Evolutionary conservation across 1,140 invertebrate species (phyloP).

Genomic region (Habropoda laboriosa): DNA sequence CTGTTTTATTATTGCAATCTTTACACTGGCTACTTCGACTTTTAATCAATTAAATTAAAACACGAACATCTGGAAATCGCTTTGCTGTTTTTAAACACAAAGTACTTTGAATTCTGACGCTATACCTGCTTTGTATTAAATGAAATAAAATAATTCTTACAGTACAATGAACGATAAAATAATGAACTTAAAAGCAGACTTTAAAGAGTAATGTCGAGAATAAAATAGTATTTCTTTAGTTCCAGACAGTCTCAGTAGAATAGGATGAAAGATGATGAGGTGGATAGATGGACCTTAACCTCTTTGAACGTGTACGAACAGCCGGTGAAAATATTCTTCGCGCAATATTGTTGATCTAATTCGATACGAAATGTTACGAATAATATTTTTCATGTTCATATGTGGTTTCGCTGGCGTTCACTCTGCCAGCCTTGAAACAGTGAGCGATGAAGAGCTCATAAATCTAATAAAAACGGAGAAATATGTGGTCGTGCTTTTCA

Average conservation of each 20-base stretch:
- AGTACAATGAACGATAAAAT: neutral
- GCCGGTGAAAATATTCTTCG: conserved; percentile 50
- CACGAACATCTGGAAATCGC: neutral
- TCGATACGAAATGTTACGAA: conserved; percentile 58
- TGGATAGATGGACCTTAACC: no score
- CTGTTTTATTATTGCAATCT: neutral
- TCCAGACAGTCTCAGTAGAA: neutral
- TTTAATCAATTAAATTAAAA: neutral
- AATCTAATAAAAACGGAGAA: conserved; percentile 87
- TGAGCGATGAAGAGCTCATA: conserved; percentile 88
- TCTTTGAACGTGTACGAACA: conserved; percentile 30
- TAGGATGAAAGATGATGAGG: neutral
- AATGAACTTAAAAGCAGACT: neutral
- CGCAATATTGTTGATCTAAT: conserved; percentile 11
- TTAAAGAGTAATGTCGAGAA: neutral
- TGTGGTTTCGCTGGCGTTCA: conserved; percentile 32
- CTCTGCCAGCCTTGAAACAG: conserved; percentile 80
- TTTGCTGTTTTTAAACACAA: neutral
- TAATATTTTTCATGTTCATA: conserved; percentile 56
- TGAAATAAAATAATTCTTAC: no score
- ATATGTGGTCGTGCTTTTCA: conserved; percentile 88
- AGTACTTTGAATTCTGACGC: neutral
- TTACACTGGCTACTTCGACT: neutral
- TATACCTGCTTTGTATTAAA: neutral
- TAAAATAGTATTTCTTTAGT: neutral